Evolutionary conservation across 2,113 vertebrate species (phyloP), one percentile per base, ranked within the genome.

Genomic region (Tiliqua scincoides): DNA sequence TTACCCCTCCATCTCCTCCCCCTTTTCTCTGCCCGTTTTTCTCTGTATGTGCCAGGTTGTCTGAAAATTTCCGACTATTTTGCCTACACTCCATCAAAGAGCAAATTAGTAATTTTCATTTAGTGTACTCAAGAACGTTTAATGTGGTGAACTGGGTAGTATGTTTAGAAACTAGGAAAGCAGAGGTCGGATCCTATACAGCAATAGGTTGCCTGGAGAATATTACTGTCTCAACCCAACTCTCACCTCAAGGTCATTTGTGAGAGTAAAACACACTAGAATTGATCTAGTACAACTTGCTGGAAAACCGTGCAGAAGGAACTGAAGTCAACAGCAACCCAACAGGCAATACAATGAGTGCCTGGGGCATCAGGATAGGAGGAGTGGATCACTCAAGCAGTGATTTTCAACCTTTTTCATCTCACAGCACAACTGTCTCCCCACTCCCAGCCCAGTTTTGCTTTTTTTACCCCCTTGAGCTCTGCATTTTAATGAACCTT

Each of bases 21-120:
- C 18, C 20, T 89, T 84, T 80, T 30, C 23, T 48, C 30, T 61
- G 83, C 81, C 6, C 4, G 75, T 87, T 91, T 91, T 72, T 65
- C 70, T 72, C 77, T 80, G 1, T 37, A 65, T 48, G 25, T 57
- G 20, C 18, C 30, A 54, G 25, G 65, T 23, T 30, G 75, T 17
- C 18, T 43, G 67, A 17, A 18, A 54, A 61, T 21, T 6, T 57
- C 11, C 4, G 20, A 14, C 37, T 54, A n/a, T 20, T 54, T 43
- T 37, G 40, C 6, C 18, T 4, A 14, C 21, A 12, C 3, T 32
- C n/a, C 32, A 32, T 10, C 18, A 10, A 6, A 5, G 14, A 2
- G 2, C 10, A 78, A 78, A 30, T 27, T 11, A 6, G 11, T 23
- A 37, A n/a, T 23, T 75, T 74, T n/a, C 72, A 18, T 84, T 65